Conservation (phyloP, 2,888 invertebrate genomes). For the Polietes domitor region DNA sequence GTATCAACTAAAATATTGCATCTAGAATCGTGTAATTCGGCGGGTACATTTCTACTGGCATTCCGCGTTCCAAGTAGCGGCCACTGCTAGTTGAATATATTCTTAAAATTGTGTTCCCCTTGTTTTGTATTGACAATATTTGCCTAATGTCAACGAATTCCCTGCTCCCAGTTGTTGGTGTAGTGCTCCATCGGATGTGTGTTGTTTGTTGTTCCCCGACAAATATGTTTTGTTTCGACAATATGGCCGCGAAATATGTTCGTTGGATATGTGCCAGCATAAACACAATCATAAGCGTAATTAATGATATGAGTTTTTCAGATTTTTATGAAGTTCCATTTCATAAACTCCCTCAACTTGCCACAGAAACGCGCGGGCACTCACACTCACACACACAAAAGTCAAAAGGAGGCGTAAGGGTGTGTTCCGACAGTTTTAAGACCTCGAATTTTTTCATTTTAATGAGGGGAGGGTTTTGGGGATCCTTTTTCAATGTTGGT, state of each 20-base stretch:
- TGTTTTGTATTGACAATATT: no score
- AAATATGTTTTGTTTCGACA: background rate
- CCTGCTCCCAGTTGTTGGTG: no score
- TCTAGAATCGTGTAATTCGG: no score
- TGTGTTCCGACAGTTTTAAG: conserved; percentile 7
- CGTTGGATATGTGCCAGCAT: background rate
- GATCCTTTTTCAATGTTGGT: background rate
- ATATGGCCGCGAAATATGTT: conserved; percentile 25
- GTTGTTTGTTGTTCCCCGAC: no score
- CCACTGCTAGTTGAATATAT: no score
- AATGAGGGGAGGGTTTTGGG: conserved; percentile 18
- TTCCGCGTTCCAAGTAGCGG: no score
- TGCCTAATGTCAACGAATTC: no score
- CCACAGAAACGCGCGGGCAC: background rate
- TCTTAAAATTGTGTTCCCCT: no score
- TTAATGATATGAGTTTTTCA: conserved; percentile 40
- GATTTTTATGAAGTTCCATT: conserved; percentile 48
- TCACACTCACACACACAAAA: background rate
- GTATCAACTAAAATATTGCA: no score
- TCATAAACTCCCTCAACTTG: background rate
- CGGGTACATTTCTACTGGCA: no score
- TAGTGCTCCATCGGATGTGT: no score
- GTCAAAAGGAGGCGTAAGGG: background rate
- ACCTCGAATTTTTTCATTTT: background rate
- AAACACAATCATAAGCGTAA: conserved; percentile 22